Evolutionary conservation across 2,113 vertebrate genomes (phyloP).

Genomic region (Tyto alba): DNA sequence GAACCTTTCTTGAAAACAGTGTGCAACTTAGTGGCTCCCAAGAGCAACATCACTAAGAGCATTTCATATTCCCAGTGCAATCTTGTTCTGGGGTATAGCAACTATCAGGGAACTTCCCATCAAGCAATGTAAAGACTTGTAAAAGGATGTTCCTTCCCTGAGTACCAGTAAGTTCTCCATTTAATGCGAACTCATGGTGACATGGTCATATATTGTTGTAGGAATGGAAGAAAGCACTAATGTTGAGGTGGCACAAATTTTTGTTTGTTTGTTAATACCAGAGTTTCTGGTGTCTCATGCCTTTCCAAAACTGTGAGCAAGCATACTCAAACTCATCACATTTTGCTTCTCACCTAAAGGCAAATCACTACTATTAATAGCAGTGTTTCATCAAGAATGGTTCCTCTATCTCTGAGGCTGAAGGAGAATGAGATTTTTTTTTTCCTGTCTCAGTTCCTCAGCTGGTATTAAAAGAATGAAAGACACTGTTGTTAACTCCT

Average conservation of each 20-base stretch:
- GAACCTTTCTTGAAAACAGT: neutral
- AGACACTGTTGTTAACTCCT: neutral
- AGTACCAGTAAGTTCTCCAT: neutral
- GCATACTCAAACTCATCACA: neutral
- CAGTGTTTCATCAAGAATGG: neutral
- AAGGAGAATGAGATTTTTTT: neutral
- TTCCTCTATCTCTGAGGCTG: neutral
- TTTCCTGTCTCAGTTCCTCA: neutral
- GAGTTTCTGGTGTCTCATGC: neutral
- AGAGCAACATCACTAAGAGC: neutral
- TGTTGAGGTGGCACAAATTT: neutral
- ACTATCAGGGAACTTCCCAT: neutral
- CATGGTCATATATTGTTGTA: neutral
- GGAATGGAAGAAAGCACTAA: neutral
- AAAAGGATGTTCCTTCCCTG: neutral
- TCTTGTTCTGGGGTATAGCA: neutral
- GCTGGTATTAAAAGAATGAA: neutral
- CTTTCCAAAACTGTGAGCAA: neutral
- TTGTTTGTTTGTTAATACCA: neutral
- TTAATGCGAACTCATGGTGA: neutral
- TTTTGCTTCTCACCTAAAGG: neutral
- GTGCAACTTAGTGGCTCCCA: neutral
- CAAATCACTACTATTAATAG: neutral
- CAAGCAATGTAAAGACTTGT: neutral
- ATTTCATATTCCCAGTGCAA: neutral